Conservation (phyloP, 2,113 vertebrate genomes). For the Pleuronectes platessa region DNA sequence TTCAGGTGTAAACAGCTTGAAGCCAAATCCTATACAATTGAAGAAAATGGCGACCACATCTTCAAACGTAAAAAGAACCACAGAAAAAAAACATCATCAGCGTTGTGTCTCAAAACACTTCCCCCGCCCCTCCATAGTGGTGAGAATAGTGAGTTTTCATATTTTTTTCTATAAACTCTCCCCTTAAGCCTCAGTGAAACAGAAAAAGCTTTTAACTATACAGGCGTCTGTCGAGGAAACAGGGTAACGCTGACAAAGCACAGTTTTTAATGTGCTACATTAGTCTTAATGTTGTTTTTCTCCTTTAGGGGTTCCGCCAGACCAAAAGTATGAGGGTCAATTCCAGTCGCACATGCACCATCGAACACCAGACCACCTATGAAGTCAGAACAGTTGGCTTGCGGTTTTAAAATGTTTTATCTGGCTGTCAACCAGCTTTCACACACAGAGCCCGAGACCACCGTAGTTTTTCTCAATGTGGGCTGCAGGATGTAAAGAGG, state of each 20-base stretch:
- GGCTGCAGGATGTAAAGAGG: slow-evolving; percentile 33
- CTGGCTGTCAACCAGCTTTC: slow-evolving; percentile 69
- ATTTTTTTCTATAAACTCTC: no score
- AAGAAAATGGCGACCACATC: no score
- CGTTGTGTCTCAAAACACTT: no score
- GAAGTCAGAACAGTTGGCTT: slow-evolving; percentile 69
- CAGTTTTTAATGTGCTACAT: slow-evolving; percentile 43
- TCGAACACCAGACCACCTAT: slow-evolving; percentile 74
- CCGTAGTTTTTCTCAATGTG: slow-evolving; percentile 47
- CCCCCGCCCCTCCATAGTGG: no score
- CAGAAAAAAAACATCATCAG: no score
- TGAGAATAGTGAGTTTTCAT: no score
- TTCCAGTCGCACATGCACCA: slow-evolving; percentile 21
- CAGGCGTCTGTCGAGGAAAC: slow-evolving; percentile 14
- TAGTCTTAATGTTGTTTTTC: slow-evolving; percentile 64
- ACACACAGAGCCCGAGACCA: slow-evolving; percentile 44
- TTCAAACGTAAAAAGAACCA: no score
- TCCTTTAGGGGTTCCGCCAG: slow-evolving; percentile 53
- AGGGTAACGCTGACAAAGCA: slow-evolving; percentile 46
- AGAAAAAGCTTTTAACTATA: slow-evolving; percentile 40
- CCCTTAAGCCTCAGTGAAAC: background rate
- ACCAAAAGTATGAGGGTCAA: slow-evolving; percentile 61
- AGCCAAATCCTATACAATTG: no score
- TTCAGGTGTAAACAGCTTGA: no score
- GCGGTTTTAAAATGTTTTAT: slow-evolving; percentile 70